Evolutionary conservation across 1,140 invertebrate species (phyloP), one percentile per base, ranked within the genome.

Genomic region (Bradynema listronoti): DNA sequence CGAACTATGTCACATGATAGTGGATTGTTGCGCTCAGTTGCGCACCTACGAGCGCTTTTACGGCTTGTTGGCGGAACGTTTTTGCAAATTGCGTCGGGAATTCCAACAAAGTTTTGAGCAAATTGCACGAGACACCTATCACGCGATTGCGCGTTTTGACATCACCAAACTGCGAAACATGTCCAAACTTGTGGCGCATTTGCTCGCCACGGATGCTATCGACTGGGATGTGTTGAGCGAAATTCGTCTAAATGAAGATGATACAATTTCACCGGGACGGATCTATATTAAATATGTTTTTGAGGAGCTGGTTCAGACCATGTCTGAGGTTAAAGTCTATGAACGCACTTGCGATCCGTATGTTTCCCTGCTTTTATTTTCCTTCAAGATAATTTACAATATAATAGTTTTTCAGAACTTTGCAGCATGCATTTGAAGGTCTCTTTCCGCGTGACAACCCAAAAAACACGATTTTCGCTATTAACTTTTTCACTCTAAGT

Each of bases 401-500:
- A 6, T 43, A 6, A 9, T 34, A 52, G 11, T n/a, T 51, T 83
- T 83, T 65, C 79, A 89, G 87, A 58, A 90, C 89, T 6, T 72
- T 97, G 29, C 85, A 88, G 71, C 81, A 84, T 42, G 88, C 87
- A 30, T 93, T 97, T 81, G 85, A 87, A 58, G 93, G 93, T 0
- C 77, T 99, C 7, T 91, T 99, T 80, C 94, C 94, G 0, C 83
- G 89, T 58, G 91, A 97, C 79, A 88, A 95, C 82, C 92, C 93
- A 0, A 86, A 88, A 73, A 92, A 98, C 79, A 96, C 92, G 0
- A 82, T 93, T 72, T 98, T 99, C 82, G 88, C 94, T 0, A 97
- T 99, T 42, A 99, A 99, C 77, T 99, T 97, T 80, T 98, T 98
- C 77, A 98, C 94, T 0, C 91, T 91, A 0, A 97, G 97, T 79